Conservation (phyloP, 2,113 vertebrate species). For the Prunella fulvescens region DNA sequence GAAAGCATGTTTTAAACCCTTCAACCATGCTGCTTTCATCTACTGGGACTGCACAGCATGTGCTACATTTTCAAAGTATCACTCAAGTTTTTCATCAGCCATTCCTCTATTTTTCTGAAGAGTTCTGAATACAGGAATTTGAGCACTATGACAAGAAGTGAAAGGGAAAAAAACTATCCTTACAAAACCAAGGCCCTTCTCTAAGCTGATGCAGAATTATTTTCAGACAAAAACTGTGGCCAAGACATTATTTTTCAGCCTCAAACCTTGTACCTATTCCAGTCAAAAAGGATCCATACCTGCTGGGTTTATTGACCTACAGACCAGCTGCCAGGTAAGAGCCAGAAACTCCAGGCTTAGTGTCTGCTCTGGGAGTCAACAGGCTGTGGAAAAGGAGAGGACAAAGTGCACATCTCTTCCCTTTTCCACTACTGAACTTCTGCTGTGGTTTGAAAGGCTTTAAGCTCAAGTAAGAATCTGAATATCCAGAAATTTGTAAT, state of each 20-base stretch:
- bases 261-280: background rate
- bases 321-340: background rate
- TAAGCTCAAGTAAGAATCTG: background rate
- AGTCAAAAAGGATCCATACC: background rate
- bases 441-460: background rate
- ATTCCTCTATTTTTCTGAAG: background rate
- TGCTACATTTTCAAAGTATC: slow-evolving; percentile 1
- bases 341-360: background rate
- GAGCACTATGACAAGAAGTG: background rate
- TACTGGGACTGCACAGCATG: background rate
- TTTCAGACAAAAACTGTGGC: background rate
- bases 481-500: background rate
- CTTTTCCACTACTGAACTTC: background rate
- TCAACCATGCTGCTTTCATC: background rate
- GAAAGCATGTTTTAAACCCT: slow-evolving; percentile 14
- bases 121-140: background rate
- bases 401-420: background rate
- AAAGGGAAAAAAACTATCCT: background rate
- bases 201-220: background rate
- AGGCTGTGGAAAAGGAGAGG: background rate
- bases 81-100: background rate
- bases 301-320: background rate
- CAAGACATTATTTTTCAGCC: background rate
- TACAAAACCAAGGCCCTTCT: background rate
- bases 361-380: background rate